phyloP scores from a whole-genome alignment of 2,113 vertebrate species.

The Barnardius zonarius region DNA sequence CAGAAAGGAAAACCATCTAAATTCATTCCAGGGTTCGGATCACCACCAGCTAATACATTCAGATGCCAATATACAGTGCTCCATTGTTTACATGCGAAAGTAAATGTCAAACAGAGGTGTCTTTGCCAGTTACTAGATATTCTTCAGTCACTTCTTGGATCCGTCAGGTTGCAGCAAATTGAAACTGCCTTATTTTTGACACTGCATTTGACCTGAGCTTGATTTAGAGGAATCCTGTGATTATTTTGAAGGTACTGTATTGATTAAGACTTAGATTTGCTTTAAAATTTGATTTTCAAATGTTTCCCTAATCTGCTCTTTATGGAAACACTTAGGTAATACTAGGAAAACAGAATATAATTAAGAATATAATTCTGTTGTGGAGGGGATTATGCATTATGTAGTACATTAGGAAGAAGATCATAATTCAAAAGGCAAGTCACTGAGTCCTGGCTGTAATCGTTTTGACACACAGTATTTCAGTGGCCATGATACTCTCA shows the following conservation, averaged over 20 bases:
- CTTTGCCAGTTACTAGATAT: conserved; percentile 61
- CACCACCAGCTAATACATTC: conserved; percentile 67
- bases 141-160: conserved; percentile 50
- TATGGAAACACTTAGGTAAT: conserved; percentile 1
- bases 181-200: conserved; percentile 53
- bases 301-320: not conserved
- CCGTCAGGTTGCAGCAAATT: conserved; percentile 63
- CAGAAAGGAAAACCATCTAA: conserved; percentile 66
- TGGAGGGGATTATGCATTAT: not conserved
- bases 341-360: conserved; percentile 28
- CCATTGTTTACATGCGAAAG: conserved; percentile 61
- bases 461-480: not conserved
- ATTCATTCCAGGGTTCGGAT: conserved; percentile 62
- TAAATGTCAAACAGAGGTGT: conserved; percentile 69
- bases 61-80: conserved; percentile 58
- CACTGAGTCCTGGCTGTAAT: not conserved
- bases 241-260: conserved; percentile 66
- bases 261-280: conserved; percentile 44
- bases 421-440: conserved; percentile 21
- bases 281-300: conserved; percentile 60
- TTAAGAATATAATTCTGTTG: conserved; percentile 47
- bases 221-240: conserved; percentile 58
- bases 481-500: not conserved
- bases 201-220: conserved; percentile 65
- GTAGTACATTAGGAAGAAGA: not conserved